Evolutionary conservation across 2,113 vertebrate species (phyloP).

Genomic region (Aspidoscelis tigris): DNA sequence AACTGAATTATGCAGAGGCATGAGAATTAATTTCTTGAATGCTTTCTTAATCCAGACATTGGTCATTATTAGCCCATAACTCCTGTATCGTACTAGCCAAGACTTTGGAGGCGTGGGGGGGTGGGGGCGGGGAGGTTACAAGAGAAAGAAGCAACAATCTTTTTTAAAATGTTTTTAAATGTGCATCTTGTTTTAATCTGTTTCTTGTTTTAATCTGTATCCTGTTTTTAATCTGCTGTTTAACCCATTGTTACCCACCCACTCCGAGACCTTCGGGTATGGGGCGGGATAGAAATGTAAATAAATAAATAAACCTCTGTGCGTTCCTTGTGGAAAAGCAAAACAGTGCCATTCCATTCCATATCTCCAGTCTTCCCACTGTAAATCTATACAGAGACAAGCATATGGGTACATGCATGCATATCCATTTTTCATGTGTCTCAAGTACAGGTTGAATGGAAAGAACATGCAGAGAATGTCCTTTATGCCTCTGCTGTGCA

Average conservation of each 20-base stretch:
- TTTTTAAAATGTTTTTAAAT: too few relatives aligned
- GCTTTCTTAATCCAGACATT: not conserved
- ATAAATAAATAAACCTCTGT: too few relatives aligned
- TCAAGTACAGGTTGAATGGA: slow-evolving; percentile 26
- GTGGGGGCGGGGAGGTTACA: not conserved
- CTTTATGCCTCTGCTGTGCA: slow-evolving; percentile 30
- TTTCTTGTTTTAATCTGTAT: too few relatives aligned
- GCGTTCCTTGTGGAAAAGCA: not conserved
- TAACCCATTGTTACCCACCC: too few relatives aligned
- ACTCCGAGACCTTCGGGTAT: too few relatives aligned
- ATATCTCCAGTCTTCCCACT: not conserved
- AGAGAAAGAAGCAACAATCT: not conserved
- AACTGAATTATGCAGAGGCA: slow-evolving; percentile 59
- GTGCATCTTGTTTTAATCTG: too few relatives aligned
- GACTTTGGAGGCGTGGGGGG: not conserved
- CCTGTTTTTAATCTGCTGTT: too few relatives aligned
- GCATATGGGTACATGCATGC: not conserved
- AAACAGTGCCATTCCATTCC: not conserved
- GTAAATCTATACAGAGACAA: not conserved
- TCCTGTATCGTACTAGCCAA: not conserved
- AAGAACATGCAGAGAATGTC: slow-evolving; percentile 33
- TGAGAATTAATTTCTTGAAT: slow-evolving; percentile 59
- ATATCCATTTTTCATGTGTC: too few relatives aligned
- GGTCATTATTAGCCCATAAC: not conserved
- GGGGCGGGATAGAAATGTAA: too few relatives aligned